Evolutionary conservation across 1,140 invertebrate genomes (phyloP), one percentile per base, ranked within the genome.

Genomic region (Nephila pilipes): DNA sequence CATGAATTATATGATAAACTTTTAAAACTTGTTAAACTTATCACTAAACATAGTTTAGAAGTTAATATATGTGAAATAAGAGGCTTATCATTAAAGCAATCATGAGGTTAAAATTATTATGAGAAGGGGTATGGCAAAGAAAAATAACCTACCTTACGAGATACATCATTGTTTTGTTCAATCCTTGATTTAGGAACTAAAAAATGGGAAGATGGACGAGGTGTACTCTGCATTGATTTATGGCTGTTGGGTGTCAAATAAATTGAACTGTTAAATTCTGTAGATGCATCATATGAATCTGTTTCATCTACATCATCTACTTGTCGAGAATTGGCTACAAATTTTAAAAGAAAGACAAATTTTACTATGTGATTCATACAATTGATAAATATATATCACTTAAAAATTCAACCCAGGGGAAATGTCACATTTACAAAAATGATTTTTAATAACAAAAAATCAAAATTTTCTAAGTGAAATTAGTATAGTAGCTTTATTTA

Each of bases 151-250:
- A 88, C 87, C 63, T 46, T 65, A 25, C 14, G 63, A 88, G 60
- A 25, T 46, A 36, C 38, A 69, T 25, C 14, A 69, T 38, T 69
- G 14, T n/a, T 46, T 22, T 14, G 5, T 29, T 36, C 36, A 1
- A 63, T n/a, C 69, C 83, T 85, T 25, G 81, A 85, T 29, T 75
- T 93, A 2, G 63, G 5, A 55, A 12, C 18, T 14, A 69, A 38
- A 57, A 93, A 93, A 14, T 89, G 75, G 32, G 58, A 29, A 79
- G 91, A 79, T 38, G 85, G 92, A 14, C 85, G 57, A 32, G 92
- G 92, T 29, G 92, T 93, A 69, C 92, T 93, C 14, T 88, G 87
- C 2, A 25, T 16, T 46, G 65, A 58, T 38, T 79, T 93, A 36
- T 65, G 22, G 54, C 79, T 85, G 12, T 25, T 79, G 22, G 60